These are phyloP conservation scores for Leucozona laternaria DNA, from an alignment of 2,888 invertebrate genomes.

Conservation along the genomic window DNA sequence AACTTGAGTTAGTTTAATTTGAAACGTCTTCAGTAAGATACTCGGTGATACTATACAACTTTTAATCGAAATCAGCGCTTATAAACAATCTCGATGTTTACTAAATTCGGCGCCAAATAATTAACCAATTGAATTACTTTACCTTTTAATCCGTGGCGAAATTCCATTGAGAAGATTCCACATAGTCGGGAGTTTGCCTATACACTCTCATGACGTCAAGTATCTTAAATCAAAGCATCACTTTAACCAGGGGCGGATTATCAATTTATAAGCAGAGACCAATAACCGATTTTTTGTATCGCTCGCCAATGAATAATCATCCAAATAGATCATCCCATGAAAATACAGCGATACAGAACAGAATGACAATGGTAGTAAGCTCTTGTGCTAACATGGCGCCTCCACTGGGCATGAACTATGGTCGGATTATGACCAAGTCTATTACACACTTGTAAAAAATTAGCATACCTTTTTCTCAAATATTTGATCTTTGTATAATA, in stretches of 20 bases:
- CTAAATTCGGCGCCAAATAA: constrained; percentile 21
- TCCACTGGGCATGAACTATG: too few species aligned
- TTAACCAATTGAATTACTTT: constrained; percentile 48
- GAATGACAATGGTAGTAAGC: too few species aligned
- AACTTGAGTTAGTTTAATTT: constrained; percentile 21
- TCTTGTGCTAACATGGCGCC: too few species aligned
- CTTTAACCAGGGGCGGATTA: constrained; percentile 20
- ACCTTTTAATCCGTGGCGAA: constrained; percentile 10
- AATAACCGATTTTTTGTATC: too few species aligned
- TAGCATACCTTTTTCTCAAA: too few species aligned
- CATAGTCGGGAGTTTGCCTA: constrained; percentile 14
- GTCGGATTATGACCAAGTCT: too few species aligned
- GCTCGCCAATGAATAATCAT: too few species aligned
- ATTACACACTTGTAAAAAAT: too few species aligned
- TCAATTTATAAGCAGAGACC: too few species aligned
- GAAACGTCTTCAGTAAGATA: constrained; percentile 60
- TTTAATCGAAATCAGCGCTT: constrained; percentile 49
- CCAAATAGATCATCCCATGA: too few species aligned
- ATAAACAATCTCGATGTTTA: constrained; percentile 50
- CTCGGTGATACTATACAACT: constrained; percentile 47
- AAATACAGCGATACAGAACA: too few species aligned
- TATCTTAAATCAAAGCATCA: constrained; percentile 26
- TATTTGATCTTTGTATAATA: too few species aligned
- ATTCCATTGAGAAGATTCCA: constrained; percentile 62
- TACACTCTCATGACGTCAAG: constrained; percentile 49